Evolutionary conservation across 2,797 vertebrate species (phyloP), one percentile per base, ranked within the genome.

Genomic region (Thunnus albacares): DNA sequence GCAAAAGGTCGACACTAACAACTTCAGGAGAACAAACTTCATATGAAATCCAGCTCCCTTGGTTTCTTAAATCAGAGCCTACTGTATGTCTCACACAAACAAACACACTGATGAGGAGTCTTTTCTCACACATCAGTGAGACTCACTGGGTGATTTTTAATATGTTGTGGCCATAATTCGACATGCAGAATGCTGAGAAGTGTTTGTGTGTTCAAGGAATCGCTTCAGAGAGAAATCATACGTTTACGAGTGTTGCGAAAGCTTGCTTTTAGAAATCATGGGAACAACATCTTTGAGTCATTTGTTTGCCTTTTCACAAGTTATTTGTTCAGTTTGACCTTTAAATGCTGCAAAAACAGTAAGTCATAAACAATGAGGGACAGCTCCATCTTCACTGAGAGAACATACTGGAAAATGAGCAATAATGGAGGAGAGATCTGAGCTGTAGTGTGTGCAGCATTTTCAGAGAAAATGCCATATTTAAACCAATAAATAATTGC

Each of bases 271-370:
- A 64, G 45, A 80, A 79, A 84, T 82, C 85, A 89, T 89, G 82
- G 87, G 84, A 90, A 88, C 67, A 73, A 78, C 59, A 85, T 90
- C 53, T 83, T 71, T 71, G 53, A 35, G 57, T 3, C 65, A 76
- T 87, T 83, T 91, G 67, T 90, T 90, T 93, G 72, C 28, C 47
- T 88, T 85, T 77, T 84, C 47, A 52, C 74, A 47, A 89, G 76
- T 92, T 91, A 89, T 93, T 93, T 89, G 75, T 89, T 71, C 69
- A 74, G 71, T 85, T 86, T 89, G 88, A 90, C 81, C 85, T 85
- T 88, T 83, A 64, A 70, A 81, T 72, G 62, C 72, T 76, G 67
- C 28, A 83, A 77, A 92, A 94, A 92, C 83, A 91, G 18, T 7
- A 52, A 33, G 53, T 58, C 26, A 20, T 78, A 87, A 89, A 90